phyloP scores from a whole-genome alignment of 2,113 vertebrate genomes.

The Ochotona princeps region DNA sequence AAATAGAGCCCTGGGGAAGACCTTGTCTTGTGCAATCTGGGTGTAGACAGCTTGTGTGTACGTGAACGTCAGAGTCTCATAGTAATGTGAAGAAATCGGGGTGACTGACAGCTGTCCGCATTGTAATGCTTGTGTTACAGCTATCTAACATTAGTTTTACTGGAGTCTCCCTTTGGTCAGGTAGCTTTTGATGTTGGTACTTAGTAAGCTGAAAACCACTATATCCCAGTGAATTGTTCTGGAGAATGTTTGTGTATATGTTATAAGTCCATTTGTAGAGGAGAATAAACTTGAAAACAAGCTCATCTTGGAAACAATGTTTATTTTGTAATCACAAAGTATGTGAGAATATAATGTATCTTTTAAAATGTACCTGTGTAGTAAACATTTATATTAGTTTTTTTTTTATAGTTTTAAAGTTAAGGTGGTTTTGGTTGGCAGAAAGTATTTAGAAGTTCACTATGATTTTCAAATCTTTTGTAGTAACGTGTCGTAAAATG shows the following conservation, averaged over 20 bases:
- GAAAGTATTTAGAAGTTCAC: neutral
- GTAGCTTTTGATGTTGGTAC: neutral
- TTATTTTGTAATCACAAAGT: neutral
- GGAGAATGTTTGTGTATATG: too few relatives aligned
- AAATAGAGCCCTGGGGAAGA: neutral
- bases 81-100: neutral
- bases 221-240: neutral
- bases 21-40: neutral
- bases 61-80: neutral
- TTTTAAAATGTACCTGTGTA: neutral
- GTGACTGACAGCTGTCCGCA: neutral
- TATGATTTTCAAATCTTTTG: neutral
- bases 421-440: neutral
- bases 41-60: neutral
- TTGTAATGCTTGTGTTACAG: neutral
- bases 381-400: neutral
- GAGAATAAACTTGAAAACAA: neutral
- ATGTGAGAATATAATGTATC: neutral
- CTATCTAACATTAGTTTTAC: fast-evolving
- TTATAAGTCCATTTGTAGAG: neutral
- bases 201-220: neutral
- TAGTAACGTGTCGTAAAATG: fast-evolving
- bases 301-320: neutral
- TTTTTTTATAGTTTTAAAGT: neutral
- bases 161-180: neutral